A percentile compares a stretch with the other conserved stretches of the same genome.
Conservation (phyloP, 2,113 vertebrate genomes). For the Mustela lutreola region DNA sequence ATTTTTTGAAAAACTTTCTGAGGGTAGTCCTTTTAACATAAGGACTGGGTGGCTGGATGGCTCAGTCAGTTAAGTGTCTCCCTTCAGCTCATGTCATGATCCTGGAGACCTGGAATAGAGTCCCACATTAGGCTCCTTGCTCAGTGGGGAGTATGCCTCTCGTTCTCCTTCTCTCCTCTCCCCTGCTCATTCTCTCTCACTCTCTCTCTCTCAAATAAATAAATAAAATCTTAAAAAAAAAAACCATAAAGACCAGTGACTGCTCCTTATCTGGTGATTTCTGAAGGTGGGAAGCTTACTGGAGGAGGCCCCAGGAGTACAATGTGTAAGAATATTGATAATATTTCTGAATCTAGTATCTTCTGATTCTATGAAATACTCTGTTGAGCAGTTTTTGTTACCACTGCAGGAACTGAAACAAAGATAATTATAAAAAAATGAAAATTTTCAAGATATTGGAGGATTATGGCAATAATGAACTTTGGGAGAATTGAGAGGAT, state of each 20-base stretch:
- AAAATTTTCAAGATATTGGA: not conserved
- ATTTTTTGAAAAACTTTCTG: constrained; percentile 27
- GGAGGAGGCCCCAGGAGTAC: not conserved
- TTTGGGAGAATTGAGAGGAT: not conserved
- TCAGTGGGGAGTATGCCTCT: not conserved
- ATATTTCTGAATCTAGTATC: not conserved
- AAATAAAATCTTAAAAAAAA: not conserved
- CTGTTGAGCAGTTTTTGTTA: not conserved
- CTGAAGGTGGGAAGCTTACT: not conserved
- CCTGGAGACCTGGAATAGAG: not conserved
- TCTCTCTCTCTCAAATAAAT: not conserved
- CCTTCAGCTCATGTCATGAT: not conserved
- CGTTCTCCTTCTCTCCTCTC: not conserved
- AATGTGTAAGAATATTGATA: not conserved
- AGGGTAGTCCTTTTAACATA: not conserved
- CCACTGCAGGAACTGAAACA: not conserved
- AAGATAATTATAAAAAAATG: not conserved
- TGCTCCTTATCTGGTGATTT: not conserved
- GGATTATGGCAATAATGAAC: not conserved
- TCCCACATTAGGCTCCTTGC: not conserved
- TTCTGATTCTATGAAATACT: not conserved
- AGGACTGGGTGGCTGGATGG: not conserved
- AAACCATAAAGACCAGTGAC: not conserved
- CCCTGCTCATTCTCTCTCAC: not conserved
- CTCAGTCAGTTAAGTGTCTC: not conserved